Percentiles rank a stretch among this genome's conserved stretches.
Conservation (phyloP, 2,113 vertebrate genomes). For the Syrmaticus mikado region DNA sequence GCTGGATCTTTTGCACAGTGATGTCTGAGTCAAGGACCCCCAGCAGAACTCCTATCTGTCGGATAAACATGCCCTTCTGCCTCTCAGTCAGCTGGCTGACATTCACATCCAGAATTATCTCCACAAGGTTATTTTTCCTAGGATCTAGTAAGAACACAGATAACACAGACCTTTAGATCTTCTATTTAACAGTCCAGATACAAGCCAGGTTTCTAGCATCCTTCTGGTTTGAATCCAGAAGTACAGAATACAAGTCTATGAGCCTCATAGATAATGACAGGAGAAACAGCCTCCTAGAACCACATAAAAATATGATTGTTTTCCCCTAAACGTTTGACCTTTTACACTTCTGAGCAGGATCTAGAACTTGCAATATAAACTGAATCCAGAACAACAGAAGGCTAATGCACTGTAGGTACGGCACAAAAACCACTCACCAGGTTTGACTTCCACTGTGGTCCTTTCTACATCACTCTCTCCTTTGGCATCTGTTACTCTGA, state of each 20-base stretch:
- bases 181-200: background rate
- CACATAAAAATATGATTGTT: background rate
- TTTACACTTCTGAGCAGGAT: background rate
- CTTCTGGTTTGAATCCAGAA: background rate
- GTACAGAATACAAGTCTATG: background rate
- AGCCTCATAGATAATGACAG: background rate
- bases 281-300: background rate
- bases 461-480: conserved; percentile 87
- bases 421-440: conserved; percentile 80
- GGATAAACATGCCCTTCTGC: conserved; percentile 95
- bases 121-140: conserved; percentile 91
- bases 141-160: conserved; percentile 78
- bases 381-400: background rate
- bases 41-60: conserved; percentile 94
- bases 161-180: background rate
- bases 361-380: background rate
- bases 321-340: background rate
- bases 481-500: conserved; percentile 93
- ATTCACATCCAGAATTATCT: conserved; percentile 91
- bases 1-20: conserved; percentile 90
- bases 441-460: conserved; percentile 89
- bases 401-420: background rate
- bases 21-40: conserved; percentile 96
- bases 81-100: conserved; percentile 92
- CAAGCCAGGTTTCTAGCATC: background rate